Evolutionary conservation across 1,140 invertebrate species (phyloP), one percentile per base, ranked within the genome.

Genomic region (Magallana gigas): DNA sequence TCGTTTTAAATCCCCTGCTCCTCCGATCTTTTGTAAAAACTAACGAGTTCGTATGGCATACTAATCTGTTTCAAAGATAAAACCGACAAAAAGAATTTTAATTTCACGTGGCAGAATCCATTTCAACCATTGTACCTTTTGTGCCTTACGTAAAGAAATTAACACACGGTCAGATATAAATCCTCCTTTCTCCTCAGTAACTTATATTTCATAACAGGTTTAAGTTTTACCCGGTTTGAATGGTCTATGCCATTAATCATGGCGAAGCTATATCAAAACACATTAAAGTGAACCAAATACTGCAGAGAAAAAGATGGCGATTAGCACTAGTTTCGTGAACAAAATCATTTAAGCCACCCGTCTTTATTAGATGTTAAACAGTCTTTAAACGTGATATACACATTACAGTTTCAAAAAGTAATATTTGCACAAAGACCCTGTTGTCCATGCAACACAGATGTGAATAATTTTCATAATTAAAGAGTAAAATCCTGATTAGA

Each of bases 321-420:
- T 76, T 76, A 76, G 68, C 68, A 29, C 68, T 76, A 29, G 23
- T 29, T 76, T 18, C 68, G 68, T 76, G 68, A 76, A 76, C 68
- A 76, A 76, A 29, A 76, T 76, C 68, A 76, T 76, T 76, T 76
- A 76, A 76, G 23, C 68, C 18, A 29, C 60, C 18, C 68, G 23
- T 23, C 68, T 76, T 76, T 29, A 36, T 76, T 36, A 23, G 68
- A 76, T 76, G 68, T 76, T 29, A 76, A 76, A 76, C 14, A 18
- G 68, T 76, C 68, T 76, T 76, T 76, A 76, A 76, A 76, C 68
- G 68, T 76, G 68, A 76, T 76, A 76, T 76, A 76, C 68, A 76
- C 68, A 76, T 76, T 12, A 76, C 68, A 76, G 68, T 76, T 76
- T 29, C 36, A 76, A 76, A 76, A 76, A 76, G 68, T 76, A 36